These are phyloP conservation scores for Sarcophaga variegata DNA, from an alignment of 2,888 invertebrate species.

Conservation along the genomic window DNA sequence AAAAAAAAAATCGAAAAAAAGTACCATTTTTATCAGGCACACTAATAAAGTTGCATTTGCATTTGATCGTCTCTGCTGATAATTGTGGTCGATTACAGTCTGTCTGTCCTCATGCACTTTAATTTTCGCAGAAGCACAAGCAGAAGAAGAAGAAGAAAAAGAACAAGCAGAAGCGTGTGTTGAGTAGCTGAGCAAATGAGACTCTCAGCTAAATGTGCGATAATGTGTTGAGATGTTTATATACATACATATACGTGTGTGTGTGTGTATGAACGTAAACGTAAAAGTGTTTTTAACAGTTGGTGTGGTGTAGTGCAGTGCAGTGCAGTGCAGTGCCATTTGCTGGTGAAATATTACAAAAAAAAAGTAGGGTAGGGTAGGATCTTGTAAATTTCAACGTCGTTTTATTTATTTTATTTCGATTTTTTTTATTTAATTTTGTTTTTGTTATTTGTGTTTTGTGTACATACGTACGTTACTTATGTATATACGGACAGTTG, in stretches of 20 bases:
- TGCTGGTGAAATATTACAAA: neutral
- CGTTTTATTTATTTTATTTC: conserved; percentile 13
- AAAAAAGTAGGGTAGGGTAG: conserved; percentile 65
- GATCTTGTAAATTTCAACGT: conserved; percentile 52
- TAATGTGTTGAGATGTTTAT: conserved; percentile 27
- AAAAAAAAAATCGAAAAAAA: neutral
- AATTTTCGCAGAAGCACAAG: neutral
- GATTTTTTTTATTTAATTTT: conserved; percentile 13
- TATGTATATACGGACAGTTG: no score
- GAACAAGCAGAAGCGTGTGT: conserved; percentile 11
- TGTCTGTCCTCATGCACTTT: conserved; percentile 15
- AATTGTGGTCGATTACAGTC: conserved; percentile 3
- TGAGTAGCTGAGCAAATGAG: conserved; percentile 28
- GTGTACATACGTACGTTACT: neutral
- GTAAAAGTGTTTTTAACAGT: conserved; percentile 1
- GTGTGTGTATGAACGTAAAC: neutral
- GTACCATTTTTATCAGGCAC: neutral
- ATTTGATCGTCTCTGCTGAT: conserved; percentile 43
- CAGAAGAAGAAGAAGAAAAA: conserved; percentile 4
- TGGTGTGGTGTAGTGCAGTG: conserved; percentile 42
- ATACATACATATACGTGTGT: neutral
- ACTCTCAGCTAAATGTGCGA: conserved; percentile 45
- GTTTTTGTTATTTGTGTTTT: conserved; percentile 14
- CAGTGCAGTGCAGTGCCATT: conserved; percentile 1
- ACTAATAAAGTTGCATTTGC: no score